These are phyloP conservation scores for Brenthis hecate DNA, from an alignment of 2,888 invertebrate genomes.

Conservation along the genomic window DNA sequence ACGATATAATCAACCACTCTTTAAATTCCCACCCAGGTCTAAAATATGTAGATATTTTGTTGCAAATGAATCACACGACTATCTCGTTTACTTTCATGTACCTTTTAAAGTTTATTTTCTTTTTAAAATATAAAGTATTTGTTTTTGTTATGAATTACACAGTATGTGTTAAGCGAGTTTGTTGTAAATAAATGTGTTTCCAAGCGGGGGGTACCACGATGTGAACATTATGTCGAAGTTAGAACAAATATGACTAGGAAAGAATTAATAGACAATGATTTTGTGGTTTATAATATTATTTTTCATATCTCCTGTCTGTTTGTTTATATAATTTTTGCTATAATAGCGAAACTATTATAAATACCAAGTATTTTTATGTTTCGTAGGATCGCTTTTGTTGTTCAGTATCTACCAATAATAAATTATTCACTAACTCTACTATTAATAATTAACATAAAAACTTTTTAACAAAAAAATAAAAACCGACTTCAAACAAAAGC, in stretches of 20 bases:
- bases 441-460: no score
- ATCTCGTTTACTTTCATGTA: not conserved
- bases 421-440: no score
- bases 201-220: constrained; percentile 53
- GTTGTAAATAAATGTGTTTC: constrained; percentile 52
- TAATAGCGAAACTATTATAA: not conserved
- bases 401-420: no score
- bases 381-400: no score
- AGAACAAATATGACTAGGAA: constrained; percentile 29
- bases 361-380: no score
- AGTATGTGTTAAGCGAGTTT: constrained; percentile 41
- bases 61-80: not conserved
- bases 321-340: not conserved
- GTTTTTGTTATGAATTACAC: constrained; percentile 32
- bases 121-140: constrained; percentile 16
- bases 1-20: not conserved
- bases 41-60: not conserved
- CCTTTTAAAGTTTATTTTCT: constrained; percentile 24
- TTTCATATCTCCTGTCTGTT: constrained; percentile 6
- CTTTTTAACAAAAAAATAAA: no score
- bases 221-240: constrained; percentile 38
- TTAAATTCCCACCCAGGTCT: not conserved
- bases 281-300: constrained; percentile 28
- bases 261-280: constrained; percentile 34
- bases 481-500: no score